Conservation (phyloP, 2,113 vertebrate species). For the Sisor rabdophorus region DNA sequence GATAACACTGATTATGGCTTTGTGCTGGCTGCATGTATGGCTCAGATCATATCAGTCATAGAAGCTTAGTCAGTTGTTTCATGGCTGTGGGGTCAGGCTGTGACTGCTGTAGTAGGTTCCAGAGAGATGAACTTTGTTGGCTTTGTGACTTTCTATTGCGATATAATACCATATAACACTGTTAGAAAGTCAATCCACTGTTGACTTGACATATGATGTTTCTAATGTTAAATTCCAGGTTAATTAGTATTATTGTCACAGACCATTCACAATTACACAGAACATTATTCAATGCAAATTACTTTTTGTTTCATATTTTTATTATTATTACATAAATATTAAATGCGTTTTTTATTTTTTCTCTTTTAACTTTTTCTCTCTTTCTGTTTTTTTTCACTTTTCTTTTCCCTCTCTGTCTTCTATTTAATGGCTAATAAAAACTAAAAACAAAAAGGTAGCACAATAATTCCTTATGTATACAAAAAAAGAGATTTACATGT, state of each 20-base stretch:
- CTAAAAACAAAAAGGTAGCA: too few species aligned
- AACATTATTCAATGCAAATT: background rate
- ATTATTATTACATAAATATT: too few species aligned
- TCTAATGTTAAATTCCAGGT: background rate
- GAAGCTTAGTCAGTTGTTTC: slow-evolving; percentile 42
- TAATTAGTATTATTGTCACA: background rate
- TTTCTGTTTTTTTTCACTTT: too few species aligned
- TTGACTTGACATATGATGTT: background rate
- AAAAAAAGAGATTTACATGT: too few species aligned
- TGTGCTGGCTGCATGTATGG: slow-evolving; percentile 42
- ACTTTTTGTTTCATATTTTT: too few species aligned
- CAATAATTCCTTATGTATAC: too few species aligned
- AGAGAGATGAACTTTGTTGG: slow-evolving; percentile 9
- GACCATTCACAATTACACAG: background rate
- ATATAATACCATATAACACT: slow-evolving; percentile 9
- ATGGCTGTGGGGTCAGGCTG: slow-evolving; percentile 29
- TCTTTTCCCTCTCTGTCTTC: too few species aligned
- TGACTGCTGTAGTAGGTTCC: slow-evolving; percentile 19
- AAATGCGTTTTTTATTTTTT: too few species aligned
- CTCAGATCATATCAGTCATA: slow-evolving; percentile 57
- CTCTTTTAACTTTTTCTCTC: too few species aligned
- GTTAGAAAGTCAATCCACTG: background rate
- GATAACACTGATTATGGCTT: slow-evolving; percentile 55
- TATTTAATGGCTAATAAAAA: too few species aligned
- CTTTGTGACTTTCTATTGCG: slow-evolving; percentile 23